phyloP scores from a whole-genome alignment of 2,888 invertebrate species.

The Caenorhabditis imperialis region DNA sequence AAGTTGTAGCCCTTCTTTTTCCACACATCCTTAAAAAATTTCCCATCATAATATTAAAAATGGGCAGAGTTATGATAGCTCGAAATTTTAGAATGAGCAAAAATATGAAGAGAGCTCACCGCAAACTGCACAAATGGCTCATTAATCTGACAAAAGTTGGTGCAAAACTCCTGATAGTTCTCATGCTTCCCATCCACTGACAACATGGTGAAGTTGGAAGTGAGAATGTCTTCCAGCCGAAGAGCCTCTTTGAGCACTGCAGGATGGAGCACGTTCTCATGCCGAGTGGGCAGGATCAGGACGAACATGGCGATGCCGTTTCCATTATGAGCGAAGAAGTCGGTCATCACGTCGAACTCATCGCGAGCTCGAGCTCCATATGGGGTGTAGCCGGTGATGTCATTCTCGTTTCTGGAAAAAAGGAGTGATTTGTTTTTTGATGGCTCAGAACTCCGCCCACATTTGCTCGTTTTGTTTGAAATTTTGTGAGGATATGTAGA shows the following conservation, averaged over 20 bases:
- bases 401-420: slow-evolving; percentile 46
- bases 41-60: neutral
- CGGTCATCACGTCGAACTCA: slow-evolving; percentile 61
- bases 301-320: slow-evolving; percentile 71
- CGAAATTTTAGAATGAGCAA: neutral
- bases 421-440: slow-evolving; percentile 2
- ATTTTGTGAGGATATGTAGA: too few relatives aligned
- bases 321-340: slow-evolving; percentile 61
- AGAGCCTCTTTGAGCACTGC: slow-evolving; percentile 65
- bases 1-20: too few relatives aligned
- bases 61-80: too few relatives aligned
- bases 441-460: too few relatives aligned
- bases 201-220: slow-evolving; percentile 27
- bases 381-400: slow-evolving; percentile 74
- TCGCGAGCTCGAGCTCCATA: slow-evolving; percentile 69
- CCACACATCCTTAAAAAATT: too few relatives aligned
- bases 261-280: slow-evolving; percentile 61
- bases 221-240: slow-evolving; percentile 27
- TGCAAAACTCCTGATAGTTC: slow-evolving; percentile 72
- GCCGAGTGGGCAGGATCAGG: slow-evolving; percentile 66
- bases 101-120: slow-evolving; percentile 43
- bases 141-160: slow-evolving; percentile 75
- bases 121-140: slow-evolving; percentile 74
- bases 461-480: too few relatives aligned
- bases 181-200: slow-evolving; percentile 59